phyloP scores from a whole-genome alignment of 2,888 invertebrate genomes.

The Microchrysa polita region DNA sequence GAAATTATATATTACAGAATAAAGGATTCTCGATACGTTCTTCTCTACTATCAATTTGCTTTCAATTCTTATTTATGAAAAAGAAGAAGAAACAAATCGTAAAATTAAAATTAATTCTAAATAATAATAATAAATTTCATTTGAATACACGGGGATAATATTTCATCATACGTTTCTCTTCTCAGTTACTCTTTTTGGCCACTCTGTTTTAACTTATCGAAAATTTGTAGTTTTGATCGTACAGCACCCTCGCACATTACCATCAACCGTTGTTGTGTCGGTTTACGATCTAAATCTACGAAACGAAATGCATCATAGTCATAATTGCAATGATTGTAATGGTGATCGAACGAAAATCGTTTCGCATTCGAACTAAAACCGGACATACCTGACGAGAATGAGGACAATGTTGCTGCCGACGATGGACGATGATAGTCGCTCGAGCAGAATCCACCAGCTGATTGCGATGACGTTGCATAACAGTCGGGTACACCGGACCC shows the following conservation, averaged over 20 bases:
- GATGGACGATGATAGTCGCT: slow-evolving; percentile 33
- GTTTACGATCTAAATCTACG: slow-evolving; percentile 62
- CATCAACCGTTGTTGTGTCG: slow-evolving; percentile 73
- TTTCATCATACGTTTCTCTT: neutral
- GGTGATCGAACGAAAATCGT: slow-evolving; percentile 49
- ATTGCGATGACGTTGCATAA: slow-evolving; percentile 31
- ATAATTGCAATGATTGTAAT: slow-evolving; percentile 57
- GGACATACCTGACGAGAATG: slow-evolving; percentile 34
- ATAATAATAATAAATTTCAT: slow-evolving; percentile 18
- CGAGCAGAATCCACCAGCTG: slow-evolving; percentile 19
- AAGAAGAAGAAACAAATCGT: neutral
- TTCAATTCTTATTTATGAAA: neutral
- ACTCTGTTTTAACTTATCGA: slow-evolving; percentile 74
- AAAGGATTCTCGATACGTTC: neutral
- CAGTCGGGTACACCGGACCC: slow-evolving; percentile 54
- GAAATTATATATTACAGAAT: neutral
- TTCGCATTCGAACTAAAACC: slow-evolving; percentile 55
- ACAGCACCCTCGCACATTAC: slow-evolving; percentile 89
- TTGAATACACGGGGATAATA: slow-evolving; percentile 15
- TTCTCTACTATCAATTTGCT: neutral
- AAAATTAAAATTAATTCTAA: slow-evolving; percentile 25
- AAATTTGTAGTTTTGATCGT: slow-evolving; percentile 83
- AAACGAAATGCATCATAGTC: slow-evolving; percentile 63
- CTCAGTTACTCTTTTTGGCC: slow-evolving; percentile 49
- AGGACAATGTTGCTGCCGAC: neutral